Conservation (phyloP, 2,113 vertebrate genomes). For the Mormoops blainvillei region DNA sequence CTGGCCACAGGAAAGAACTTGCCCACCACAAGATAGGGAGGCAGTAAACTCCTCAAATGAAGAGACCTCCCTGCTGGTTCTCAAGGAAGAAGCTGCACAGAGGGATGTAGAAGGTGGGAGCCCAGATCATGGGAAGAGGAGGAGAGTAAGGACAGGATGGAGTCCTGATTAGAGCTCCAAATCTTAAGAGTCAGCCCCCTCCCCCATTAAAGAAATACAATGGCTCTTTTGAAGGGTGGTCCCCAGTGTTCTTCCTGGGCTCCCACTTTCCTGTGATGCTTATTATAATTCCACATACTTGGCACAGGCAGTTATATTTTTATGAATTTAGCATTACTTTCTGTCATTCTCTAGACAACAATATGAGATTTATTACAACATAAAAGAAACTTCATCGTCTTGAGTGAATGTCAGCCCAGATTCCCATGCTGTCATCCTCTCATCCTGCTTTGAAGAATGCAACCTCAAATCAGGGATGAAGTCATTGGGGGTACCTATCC, state of each 20-base stretch:
- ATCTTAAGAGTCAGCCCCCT: neutral
- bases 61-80: neutral
- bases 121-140: neutral
- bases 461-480: neutral
- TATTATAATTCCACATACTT: constrained; percentile 77
- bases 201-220: neutral
- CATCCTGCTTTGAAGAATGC: neutral
- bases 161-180: neutral
- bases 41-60: neutral
- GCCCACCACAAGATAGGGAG: neutral
- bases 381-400: constrained; percentile 76
- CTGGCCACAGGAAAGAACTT: neutral
- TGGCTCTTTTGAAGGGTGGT: neutral
- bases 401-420: constrained; percentile 65
- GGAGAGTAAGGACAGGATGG: neutral
- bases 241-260: neutral
- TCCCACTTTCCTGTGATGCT: constrained; percentile 64
- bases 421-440: neutral
- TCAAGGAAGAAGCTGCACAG: neutral
- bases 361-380: constrained; percentile 76
- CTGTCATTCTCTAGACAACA: constrained; percentile 79
- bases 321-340: constrained; percentile 78
- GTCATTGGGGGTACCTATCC: neutral
- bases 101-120: neutral
- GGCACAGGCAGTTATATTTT: constrained; percentile 75